These are phyloP conservation scores for Tetraneura akinire DNA, from an alignment of 1,140 invertebrate genomes.

Conservation along the genomic window DNA sequence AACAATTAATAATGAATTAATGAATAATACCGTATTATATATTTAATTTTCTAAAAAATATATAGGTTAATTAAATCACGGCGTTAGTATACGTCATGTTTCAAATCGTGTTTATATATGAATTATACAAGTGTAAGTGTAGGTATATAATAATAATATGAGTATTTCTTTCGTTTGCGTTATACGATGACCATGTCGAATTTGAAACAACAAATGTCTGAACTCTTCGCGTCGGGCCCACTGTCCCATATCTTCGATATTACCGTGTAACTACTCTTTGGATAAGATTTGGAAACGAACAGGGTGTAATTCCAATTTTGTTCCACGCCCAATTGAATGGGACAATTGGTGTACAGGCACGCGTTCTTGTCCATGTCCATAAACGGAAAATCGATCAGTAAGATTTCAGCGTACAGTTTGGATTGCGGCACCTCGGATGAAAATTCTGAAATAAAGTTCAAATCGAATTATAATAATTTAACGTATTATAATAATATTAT, in stretches of 20 bases:
- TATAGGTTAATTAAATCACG: too few species aligned
- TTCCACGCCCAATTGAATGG: neutral
- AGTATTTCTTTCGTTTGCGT: too few species aligned
- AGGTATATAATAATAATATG: neutral
- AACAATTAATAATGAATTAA: too few species aligned
- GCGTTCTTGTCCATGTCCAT: neutral
- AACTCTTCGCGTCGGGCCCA: neutral
- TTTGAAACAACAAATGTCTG: neutral
- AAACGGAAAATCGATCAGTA: neutral
- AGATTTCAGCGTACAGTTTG: neutral
- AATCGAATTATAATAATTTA: too few species aligned
- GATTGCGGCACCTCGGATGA: neutral
- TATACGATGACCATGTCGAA: neutral
- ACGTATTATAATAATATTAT: too few species aligned
- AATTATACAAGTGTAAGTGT: too few species aligned
- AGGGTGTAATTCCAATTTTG: neutral
- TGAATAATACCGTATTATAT: too few species aligned
- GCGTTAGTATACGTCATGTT: too few species aligned
- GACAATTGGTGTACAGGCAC: neutral
- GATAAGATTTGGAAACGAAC: neutral
- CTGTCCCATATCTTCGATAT: neutral
- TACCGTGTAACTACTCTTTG: neutral
- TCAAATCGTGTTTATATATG: too few species aligned
- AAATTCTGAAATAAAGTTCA: conserved; percentile 2
- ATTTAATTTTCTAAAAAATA: too few species aligned